Percentiles rank a stretch among this genome's conserved stretches.
These are phyloP conservation scores for Frankliniella intonsa DNA, from an alignment of 2,888 invertebrate species.

Conservation along the genomic window DNA sequence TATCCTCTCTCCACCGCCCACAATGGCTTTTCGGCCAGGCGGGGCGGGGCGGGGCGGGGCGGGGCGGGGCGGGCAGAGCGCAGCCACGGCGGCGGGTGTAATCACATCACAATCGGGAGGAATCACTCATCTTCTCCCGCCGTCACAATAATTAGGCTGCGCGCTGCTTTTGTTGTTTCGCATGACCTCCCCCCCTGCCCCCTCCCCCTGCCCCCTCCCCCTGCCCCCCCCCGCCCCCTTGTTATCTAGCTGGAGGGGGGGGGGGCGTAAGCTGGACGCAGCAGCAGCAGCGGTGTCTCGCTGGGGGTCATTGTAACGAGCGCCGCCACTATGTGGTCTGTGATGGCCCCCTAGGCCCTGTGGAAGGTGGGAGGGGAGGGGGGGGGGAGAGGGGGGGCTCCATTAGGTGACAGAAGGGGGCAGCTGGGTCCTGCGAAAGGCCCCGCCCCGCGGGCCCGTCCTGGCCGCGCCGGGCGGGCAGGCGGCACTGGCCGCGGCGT, in stretches of 20 bases:
- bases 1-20: neutral
- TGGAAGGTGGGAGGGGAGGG: too few relatives aligned
- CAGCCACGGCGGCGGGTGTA: neutral
- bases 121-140: neutral
- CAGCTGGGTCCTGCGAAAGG: neutral
- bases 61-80: neutral
- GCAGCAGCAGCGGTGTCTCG: neutral
- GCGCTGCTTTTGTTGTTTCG: neutral
- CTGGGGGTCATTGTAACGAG: slow-evolving; percentile 8
- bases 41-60: too few relatives aligned
- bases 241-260: too few relatives aligned
- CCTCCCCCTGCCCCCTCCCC: too few relatives aligned
- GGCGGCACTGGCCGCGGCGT: neutral
- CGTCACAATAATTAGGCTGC: neutral
- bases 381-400: neutral
- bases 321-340: neutral
- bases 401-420: slow-evolving; percentile 14
- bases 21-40: slow-evolving; percentile 8
- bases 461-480: neutral
- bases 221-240: too few relatives aligned
- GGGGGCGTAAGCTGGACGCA: neutral
- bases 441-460: neutral
- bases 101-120: slow-evolving; percentile 22
- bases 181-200: neutral
- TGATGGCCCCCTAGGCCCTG: neutral